Base-by-base conservation (phyloP, 2,797 vertebrate species). In the Esox lucius region DNA sequence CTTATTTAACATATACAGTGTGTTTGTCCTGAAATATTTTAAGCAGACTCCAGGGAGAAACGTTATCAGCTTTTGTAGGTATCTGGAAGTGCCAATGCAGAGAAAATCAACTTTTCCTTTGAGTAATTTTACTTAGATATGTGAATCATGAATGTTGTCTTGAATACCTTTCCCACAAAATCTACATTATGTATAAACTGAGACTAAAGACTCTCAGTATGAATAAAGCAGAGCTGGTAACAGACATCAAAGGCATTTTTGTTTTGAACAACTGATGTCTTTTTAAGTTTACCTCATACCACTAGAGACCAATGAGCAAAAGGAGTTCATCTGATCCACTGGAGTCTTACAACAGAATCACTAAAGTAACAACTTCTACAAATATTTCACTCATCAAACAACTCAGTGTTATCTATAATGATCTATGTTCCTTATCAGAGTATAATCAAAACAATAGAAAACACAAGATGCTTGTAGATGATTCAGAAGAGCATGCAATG, bases 151-250 rank as follows among this genome's bases (percentile, higher is more conserved):
- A 24, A 11, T 61, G 9, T 59, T 59, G n/a, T 61, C 56, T 24
- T 61, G 56, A 11, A 61, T 61, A 61, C 56, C n/a, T 61, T 61
- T 61, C 56, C n/a, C 56, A 61, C 61, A 24, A 56, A 61, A 61
- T 61, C 56, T 24, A 61, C 56, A 61, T 61, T 61, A 61, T 13
- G 56, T 24, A 61, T 61, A 61, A 26, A 61, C n/a, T 61, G 56
- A 61, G 22, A 61, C 56, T 61, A 26, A 61, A 11, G n/a, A 61
- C 22, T 11, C 56, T 24, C 22, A 24, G 7, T 22, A 11, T 61
- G 56, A 61, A 61, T 61, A 26, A 61, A 61, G 56, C 56, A 61
- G 56, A 61, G 56, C 56, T 61, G 56, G 56, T 24, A 24, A 22
- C n/a, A 59, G 56, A 59, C 22, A 59, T 59, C 56, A 24, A 59